Evolutionary conservation across 2,797 vertebrate species (phyloP).

Genomic region (Pseudomugil gertrudae): DNA sequence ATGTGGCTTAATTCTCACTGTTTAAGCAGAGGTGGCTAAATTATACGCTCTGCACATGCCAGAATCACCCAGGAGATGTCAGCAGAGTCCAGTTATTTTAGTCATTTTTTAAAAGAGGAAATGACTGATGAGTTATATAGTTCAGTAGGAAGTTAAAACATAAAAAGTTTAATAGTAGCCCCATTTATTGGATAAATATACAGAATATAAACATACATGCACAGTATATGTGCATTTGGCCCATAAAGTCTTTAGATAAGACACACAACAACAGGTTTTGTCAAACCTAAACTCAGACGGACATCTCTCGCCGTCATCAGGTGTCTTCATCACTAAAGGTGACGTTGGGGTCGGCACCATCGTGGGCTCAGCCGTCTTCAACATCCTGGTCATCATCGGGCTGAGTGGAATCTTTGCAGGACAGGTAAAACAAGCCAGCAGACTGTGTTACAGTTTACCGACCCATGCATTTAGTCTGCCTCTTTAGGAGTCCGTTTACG

Average conservation of each 20-base stretch:
- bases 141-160: too few species aligned
- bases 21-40: not conserved
- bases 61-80: constrained; percentile 54
- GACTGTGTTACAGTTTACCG: too few species aligned
- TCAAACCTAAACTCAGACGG: constrained; percentile 4
- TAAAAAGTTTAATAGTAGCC: not conserved
- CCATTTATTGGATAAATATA: not conserved
- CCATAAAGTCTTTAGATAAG: not conserved
- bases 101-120: not conserved
- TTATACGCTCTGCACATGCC: constrained; percentile 21
- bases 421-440: constrained; percentile 65
- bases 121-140: too few species aligned
- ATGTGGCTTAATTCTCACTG: not conserved
- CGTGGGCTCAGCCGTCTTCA: constrained; percentile 85
- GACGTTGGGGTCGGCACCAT: constrained; percentile 85
- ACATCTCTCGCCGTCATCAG: constrained; percentile 56
- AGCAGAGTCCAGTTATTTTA: constrained; percentile 33
- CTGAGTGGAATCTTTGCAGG: constrained; percentile 84
- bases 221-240: not conserved
- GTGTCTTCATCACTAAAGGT: constrained; percentile 85
- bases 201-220: not conserved
- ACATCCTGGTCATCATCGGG: constrained; percentile 85
- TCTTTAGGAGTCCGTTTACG: not conserved
- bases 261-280: not conserved
- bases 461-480: not conserved